Percentiles rank a stretch among this genome's conserved stretches.
phyloP scores from a whole-genome alignment of 2,113 vertebrate species.

The Oryzias curvinotus region DNA sequence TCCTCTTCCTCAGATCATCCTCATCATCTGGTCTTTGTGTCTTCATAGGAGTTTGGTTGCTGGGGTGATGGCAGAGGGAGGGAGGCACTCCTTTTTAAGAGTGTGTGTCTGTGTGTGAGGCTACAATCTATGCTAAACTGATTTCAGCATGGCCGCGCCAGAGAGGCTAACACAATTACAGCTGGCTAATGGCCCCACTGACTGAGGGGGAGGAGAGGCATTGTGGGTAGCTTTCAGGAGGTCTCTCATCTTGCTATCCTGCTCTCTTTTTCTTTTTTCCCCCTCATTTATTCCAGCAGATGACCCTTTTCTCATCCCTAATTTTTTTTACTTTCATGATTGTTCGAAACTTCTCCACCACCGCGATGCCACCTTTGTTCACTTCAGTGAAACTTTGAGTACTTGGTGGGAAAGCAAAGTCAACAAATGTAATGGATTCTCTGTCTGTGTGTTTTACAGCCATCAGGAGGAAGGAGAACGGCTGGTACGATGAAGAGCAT shows the following conservation, averaged over 20 bases:
- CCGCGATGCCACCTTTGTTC: conserved; percentile 21
- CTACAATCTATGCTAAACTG: conserved; percentile 97
- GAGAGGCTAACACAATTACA: conserved; percentile 95
- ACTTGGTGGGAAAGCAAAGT: conserved; percentile 46
- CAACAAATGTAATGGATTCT: conserved; percentile 51
- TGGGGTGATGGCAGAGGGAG: conserved; percentile 74
- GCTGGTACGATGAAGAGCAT: conserved; percentile 98
- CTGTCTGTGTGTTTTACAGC: conserved; percentile 70
- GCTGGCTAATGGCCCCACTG: conserved; percentile 94
- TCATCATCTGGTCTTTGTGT: conserved; percentile 68
- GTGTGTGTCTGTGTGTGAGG: conserved; percentile 52
- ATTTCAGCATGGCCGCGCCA: conserved; percentile 93
- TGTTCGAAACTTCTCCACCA: conserved; percentile 50
- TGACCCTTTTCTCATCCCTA: conserved; percentile 65
- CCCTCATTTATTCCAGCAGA: conserved; percentile 48
- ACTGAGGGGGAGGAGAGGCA: conserved; percentile 75
- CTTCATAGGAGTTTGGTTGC: conserved; percentile 71
- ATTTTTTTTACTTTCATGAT: conserved; percentile 48
- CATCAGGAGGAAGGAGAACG: conserved; percentile 97
- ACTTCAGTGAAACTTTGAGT: conserved; percentile 29
- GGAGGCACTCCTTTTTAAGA: conserved; percentile 74
- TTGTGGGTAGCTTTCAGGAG: conserved; percentile 83
- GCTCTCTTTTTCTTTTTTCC: conserved; percentile 59
- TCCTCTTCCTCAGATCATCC: conserved; percentile 54
- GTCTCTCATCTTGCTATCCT: conserved; percentile 75